Conservation (phyloP, 2,888 invertebrate genomes). For the Lissonota sp. region DNA sequence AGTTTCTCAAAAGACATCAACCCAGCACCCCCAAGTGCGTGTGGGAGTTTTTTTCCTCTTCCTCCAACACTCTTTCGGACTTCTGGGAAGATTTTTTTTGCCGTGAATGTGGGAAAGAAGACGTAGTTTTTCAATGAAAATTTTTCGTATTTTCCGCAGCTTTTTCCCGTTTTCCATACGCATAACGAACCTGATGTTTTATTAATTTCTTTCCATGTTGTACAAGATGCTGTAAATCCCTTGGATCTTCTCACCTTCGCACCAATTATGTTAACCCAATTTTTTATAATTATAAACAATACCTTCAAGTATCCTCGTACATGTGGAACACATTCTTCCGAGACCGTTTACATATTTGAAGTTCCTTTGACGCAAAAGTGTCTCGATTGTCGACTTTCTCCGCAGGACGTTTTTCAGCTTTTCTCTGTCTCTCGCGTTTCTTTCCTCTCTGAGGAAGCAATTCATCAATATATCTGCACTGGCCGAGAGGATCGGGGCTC, state of each 20-base stretch:
- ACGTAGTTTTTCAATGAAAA: not conserved
- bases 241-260: no score
- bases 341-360: no score
- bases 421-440: not conserved
- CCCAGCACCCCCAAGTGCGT: not conserved
- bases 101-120: not conserved
- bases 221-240: no score
- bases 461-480: conserved; percentile 58
- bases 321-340: no score
- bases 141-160: not conserved
- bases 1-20: conserved; percentile 68
- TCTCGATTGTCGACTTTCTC: not conserved
- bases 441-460: conserved; percentile 48
- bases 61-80: not conserved
- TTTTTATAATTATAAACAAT: no score
- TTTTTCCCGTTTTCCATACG: no score
- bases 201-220: no score
- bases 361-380: not conserved
- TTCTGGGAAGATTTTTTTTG: not conserved
- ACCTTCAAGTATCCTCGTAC: no score
- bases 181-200: no score
- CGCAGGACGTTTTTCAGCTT: not conserved
- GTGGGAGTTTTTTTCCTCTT: not conserved
- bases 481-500: conserved; percentile 31
- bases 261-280: no score